Base-by-base conservation (phyloP, 2,888 invertebrate genomes). In the Acleris literana region DNA sequence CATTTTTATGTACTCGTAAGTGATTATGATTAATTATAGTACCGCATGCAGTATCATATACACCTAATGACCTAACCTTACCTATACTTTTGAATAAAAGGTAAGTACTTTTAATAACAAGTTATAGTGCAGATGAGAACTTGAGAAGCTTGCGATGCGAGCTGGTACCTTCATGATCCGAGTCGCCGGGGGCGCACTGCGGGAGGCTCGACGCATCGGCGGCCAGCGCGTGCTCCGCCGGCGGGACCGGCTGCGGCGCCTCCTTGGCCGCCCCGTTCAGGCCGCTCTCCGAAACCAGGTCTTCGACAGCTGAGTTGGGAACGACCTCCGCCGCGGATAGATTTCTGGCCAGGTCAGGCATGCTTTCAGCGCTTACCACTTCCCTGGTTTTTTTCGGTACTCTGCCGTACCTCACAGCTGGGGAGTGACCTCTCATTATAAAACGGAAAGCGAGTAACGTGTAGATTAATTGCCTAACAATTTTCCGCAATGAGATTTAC, bases 321-420 rank as follows among this genome's bases (percentile, higher is more conserved):
- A 68, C 51, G 20, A 64, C 52, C 29, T 63, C 69, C 3, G 72
- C 22, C 25, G 25, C 68, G 29, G 57, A 69, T 17, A 76, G 68
- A 25, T 76, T 78, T 57, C 75, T 77, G 13, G 76, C 65, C 53
- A 79, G 70, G n/a, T 83, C 82, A 3, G 79, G 77, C 72, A 78
- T 73, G 64, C 68, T 75, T 33, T 88, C 84, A n/a, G 75, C 70
- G 60, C 70, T 74, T 11, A 74, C 70, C 2, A 76, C 70, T 87
- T 98, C 98, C 76, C 98, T 94, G 68, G 97, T 95, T 77, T 98
- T 94, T 90, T 99, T 99, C 71, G 99, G 99, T 76, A 98, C 98
- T 73, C 99, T 95, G 74, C 99, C 99, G 94, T 99, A 99, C 84
- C 99, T 94, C 72, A 99, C 99, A 83, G 98, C 98, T 98, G 93